A percentile compares a stretch with the other conserved stretches of the same genome.
phyloP scores from a whole-genome alignment of 2,113 vertebrate genomes.

The Meriones unguiculatus region DNA sequence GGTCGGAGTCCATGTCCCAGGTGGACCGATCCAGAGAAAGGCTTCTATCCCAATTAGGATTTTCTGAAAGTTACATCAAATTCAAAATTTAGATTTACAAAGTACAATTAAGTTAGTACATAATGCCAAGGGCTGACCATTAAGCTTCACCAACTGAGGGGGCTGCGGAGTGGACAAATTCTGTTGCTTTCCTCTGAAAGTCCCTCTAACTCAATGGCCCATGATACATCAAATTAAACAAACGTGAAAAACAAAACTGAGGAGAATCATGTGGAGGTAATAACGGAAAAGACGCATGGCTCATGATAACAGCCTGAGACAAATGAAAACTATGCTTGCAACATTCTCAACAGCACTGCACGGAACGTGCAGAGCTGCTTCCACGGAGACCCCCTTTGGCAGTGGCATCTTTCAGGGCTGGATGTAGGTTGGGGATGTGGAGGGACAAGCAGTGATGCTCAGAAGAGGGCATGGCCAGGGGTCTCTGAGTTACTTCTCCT shows the following conservation, averaged over 20 bases:
- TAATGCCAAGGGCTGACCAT: background rate
- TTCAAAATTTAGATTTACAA: slow-evolving; percentile 21
- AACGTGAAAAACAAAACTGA: slow-evolving; percentile 75
- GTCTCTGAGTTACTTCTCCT: too few species aligned
- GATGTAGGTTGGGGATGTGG: fast-evolving
- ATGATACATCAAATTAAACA: slow-evolving; percentile 73
- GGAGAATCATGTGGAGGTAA: slow-evolving; percentile 60
- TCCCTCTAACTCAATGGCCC: slow-evolving; percentile 55
- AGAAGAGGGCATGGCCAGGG: background rate
- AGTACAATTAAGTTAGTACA: background rate
- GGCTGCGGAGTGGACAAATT: background rate
- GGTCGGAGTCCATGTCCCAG: slow-evolving; percentile 92
- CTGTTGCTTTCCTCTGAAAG: background rate
- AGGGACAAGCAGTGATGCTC: background rate
- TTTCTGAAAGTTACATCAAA: slow-evolving; percentile 86
- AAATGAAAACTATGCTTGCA: background rate
- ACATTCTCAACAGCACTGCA: background rate
- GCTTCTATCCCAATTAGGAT: slow-evolving; percentile 91
- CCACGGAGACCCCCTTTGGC: background rate
- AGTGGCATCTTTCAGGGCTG: background rate
- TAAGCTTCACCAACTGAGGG: background rate
- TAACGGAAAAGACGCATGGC: slow-evolving; percentile 77
- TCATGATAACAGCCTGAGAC: slow-evolving; percentile 57
- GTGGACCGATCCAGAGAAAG: slow-evolving; percentile 91
- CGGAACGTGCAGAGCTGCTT: background rate